Evolutionary conservation across 30 jellyfish, hydroid and myxozoan genomes (phyloP), one percentile per base, ranked within the genome.

Genomic region (Turritopsis rubra): DNA sequence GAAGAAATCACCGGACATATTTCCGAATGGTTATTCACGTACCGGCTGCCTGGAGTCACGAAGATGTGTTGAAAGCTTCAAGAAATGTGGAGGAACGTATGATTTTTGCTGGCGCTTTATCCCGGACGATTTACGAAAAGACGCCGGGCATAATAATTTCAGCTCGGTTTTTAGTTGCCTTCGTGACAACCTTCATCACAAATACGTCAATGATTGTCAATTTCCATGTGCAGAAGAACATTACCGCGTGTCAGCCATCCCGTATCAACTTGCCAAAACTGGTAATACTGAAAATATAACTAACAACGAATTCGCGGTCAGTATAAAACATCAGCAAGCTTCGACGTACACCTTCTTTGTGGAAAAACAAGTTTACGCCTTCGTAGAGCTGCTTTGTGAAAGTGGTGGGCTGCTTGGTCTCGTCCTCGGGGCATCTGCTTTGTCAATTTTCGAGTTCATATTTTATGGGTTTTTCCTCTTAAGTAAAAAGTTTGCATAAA

Each of bases 1-100:
- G 30, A 27, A 68, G 30, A 68, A 68, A 19, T 68, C 30, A 68
- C 31, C 31, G 28, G 77, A 68, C 77, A 68, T 68, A 68, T 68
- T 68, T 1, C 77, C 77, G 16, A 68, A 68, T n/a, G 22, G 8
- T 17, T 68, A 68, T 68, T 68, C 77, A 1, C 77, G 30, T n/a
- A 19, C 16, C 8, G 77, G 77, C 23, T 68, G 77, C 19, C 30
- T 68, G 16, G 28, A 23, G 22, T 68, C 77, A 68, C 28, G 30
- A 1, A 68, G 16, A 7, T 68, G 77, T 27, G 77, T 68, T 1
- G 77, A 68, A 68, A 27, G 77, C 0, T 68, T 7, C 8, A 68
- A 68, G 30, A 68, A 68, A 68, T 68, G 77, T 0, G 21, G 21
- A 1, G 77, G 30, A 8, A 68, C 77, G 9, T 68, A 68, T 68